Percentiles rank a stretch among this genome's conserved stretches.
phyloP scores from a whole-genome alignment of 2,888 invertebrate species.

The Polydrusus tereticollis region DNA sequence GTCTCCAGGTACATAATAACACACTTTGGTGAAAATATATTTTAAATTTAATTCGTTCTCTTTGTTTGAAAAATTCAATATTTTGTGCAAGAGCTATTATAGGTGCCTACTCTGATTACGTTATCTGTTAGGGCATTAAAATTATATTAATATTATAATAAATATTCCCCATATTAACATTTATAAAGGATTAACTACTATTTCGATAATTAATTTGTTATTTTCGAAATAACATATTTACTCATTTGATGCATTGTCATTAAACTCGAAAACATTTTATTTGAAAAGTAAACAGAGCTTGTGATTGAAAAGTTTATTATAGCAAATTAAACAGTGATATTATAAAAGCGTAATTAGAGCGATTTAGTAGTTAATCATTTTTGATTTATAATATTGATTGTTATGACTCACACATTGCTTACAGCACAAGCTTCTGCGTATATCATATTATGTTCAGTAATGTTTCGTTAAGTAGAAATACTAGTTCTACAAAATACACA shows the following conservation, averaged over 20 bases:
- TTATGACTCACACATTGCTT: no score
- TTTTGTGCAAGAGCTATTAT: no score
- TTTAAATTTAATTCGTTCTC: no score
- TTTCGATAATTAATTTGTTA: constrained; percentile 30
- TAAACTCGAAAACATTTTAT: constrained; percentile 10
- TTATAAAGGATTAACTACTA: constrained; percentile 15
- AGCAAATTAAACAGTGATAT: constrained; percentile 28
- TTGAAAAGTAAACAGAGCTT: not conserved
- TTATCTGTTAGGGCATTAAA: not conserved
- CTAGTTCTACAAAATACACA: no score
- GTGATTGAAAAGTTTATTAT: constrained; percentile 16
- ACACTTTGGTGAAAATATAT: no score
- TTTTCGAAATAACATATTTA: constrained; percentile 34
- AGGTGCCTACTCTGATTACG: not conserved
- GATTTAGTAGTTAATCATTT: constrained; percentile 23
- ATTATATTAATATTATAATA: not conserved
- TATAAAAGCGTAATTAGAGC: constrained; percentile 20
- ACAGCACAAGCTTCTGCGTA: no score
- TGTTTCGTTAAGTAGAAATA: no score
- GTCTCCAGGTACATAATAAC: no score
- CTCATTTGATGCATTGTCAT: constrained; percentile 25
- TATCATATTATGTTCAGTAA: no score
- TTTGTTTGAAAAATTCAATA: no score
- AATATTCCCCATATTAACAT: not conserved
- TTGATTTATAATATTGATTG: constrained; percentile 3